These are phyloP conservation scores for Tinea semifulvella DNA, from an alignment of 2,888 invertebrate species.

Conservation along the genomic window DNA sequence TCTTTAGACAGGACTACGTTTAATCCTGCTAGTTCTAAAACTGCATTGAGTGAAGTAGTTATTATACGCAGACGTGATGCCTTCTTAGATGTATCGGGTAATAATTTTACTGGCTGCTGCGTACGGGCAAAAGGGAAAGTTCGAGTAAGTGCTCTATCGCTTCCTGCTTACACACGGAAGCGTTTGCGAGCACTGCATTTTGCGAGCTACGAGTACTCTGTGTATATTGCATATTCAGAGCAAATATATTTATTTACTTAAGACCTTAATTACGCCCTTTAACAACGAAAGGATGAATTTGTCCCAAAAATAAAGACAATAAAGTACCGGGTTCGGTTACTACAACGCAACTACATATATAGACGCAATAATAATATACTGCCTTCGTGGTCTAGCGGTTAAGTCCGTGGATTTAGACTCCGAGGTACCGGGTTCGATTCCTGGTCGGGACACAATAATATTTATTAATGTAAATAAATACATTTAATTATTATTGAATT, in stretches of 20 bases:
- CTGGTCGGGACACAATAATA: no score
- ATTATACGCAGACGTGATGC: neutral
- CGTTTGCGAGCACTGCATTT: conserved; percentile 46
- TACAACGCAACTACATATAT: no score
- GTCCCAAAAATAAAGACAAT: no score
- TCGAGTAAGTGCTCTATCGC: conserved; percentile 25
- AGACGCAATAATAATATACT: no score
- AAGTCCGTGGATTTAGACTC: no score
- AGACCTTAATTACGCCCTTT: no score
- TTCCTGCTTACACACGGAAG: conserved; percentile 64
- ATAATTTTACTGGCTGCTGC: conserved; percentile 40
- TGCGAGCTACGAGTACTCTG: conserved; percentile 24
- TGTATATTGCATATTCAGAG: conserved; percentile 3
- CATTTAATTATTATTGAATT: no score
- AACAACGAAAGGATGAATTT: no score
- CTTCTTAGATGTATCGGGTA: conserved; percentile 11
- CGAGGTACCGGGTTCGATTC: no score
- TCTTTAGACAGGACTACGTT: neutral
- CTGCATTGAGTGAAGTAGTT: neutral
- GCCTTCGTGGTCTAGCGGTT: no score
- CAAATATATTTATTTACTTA: neutral
- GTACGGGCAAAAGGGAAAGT: conserved; percentile 64
- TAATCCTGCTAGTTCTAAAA: conserved; percentile 3
- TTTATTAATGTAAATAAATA: no score
- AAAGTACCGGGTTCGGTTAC: no score